phyloP scores from a whole-genome alignment of 35 echinoderm and acorn worm species.

The Apostichopus japonicus region DNA sequence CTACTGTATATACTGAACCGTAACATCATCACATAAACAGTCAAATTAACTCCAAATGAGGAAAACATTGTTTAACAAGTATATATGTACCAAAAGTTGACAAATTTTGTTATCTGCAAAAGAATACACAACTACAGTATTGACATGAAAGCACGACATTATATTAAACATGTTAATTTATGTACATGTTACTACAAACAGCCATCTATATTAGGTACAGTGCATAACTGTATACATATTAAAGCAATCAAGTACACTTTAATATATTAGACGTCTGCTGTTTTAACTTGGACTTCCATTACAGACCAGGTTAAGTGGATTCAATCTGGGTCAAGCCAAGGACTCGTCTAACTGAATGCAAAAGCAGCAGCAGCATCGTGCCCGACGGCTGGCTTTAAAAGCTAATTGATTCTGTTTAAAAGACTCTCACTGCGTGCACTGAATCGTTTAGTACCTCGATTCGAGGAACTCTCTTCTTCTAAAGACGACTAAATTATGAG shows the following conservation, averaged over 20 bases:
- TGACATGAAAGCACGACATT: no score
- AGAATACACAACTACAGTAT: no score
- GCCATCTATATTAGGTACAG: background rate
- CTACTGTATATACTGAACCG: no score
- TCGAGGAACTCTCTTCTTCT: no score
- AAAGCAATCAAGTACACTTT: background rate
- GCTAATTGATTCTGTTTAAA: slow-evolving; percentile 24
- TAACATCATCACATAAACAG: no score
- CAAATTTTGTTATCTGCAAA: no score
- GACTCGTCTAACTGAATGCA: background rate
- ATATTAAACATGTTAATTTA: background rate
- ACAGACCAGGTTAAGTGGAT: slow-evolving; percentile 12
- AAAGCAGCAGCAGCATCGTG: background rate
- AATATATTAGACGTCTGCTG: background rate
- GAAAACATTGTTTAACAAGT: no score
- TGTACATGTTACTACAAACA: background rate
- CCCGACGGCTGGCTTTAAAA: background rate
- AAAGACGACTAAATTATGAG: no score
- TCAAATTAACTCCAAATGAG: no score
- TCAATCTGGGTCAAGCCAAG: slow-evolving; percentile 12
- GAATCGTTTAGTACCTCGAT: no score
- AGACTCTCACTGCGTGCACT: background rate
- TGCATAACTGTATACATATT: background rate
- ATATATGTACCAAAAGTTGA: no score
- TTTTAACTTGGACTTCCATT: slow-evolving; percentile 16